Evolutionary conservation across 2,113 vertebrate genomes (phyloP).

Genomic region (Psammodynastes pulverulentus): DNA sequence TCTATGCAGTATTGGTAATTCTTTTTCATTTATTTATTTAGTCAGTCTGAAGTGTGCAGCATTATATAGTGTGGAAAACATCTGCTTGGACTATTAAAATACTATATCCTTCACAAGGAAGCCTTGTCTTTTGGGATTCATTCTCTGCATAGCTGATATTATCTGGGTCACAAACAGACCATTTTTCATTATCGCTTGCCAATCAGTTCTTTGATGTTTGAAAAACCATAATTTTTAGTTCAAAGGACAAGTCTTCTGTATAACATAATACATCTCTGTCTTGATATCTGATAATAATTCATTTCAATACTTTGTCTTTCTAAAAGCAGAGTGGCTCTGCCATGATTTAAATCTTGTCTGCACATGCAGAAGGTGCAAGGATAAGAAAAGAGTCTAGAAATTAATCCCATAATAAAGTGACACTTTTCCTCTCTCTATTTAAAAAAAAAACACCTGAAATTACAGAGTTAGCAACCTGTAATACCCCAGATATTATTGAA

Average conservation of each 20-base stretch:
- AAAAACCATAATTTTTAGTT: neutral
- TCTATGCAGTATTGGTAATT: neutral
- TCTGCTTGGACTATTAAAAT: neutral
- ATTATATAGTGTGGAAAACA: neutral
- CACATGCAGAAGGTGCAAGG: neutral
- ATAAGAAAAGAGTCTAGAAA: neutral
- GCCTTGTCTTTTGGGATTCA: neutral
- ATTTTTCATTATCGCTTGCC: conserved; percentile 9
- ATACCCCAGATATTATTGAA: neutral
- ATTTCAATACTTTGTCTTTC: neutral
- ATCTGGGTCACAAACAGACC: neutral
- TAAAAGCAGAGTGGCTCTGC: neutral
- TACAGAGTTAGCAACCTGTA: neutral
- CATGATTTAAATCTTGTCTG: neutral
- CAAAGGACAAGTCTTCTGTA: conserved; percentile 14
- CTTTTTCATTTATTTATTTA: neutral
- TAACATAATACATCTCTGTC: conserved; percentile 15
- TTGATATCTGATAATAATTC: conserved; percentile 20
- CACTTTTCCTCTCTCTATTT: neutral
- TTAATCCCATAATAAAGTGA: neutral
- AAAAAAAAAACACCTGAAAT: neutral
- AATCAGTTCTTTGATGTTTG: conserved; percentile 16
- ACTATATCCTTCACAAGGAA: neutral
- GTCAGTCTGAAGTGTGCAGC: no score
- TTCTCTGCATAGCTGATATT: neutral